These are phyloP conservation scores for Contarinia nasturtii DNA, from an alignment of 1,140 invertebrate genomes.

Conservation along the genomic window DNA sequence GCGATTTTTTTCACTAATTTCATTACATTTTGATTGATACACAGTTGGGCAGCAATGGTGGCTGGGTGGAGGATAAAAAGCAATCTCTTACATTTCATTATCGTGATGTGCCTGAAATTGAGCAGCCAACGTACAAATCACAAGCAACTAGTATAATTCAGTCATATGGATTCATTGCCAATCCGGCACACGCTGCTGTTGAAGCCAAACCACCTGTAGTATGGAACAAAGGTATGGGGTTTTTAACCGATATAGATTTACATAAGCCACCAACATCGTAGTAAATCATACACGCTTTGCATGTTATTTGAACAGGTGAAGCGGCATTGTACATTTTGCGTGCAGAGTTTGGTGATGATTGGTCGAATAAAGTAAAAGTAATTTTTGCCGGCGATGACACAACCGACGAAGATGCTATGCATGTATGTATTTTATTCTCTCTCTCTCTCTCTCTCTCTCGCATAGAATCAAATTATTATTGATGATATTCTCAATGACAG, in stretches of 20 bases:
- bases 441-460: background rate
- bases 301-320: conserved; percentile 28
- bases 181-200: conserved; percentile 60
- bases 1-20: background rate
- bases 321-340: conserved; percentile 77
- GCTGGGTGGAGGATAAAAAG: conserved; percentile 82
- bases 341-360: conserved; percentile 70
- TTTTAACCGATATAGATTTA: conserved; percentile 2
- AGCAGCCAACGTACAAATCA: conserved; percentile 36
- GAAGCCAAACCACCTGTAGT: conserved; percentile 76
- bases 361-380: conserved; percentile 65
- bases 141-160: conserved; percentile 50
- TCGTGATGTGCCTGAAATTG: conserved; percentile 49
- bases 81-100: conserved; percentile 77
- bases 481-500: conserved; percentile 23
- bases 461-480: background rate
- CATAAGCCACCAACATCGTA: background rate
- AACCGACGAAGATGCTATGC: conserved; percentile 81
- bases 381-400: conserved; percentile 79
- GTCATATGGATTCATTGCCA: conserved; percentile 51
- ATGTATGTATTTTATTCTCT: conserved; percentile 29
- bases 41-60: conserved; percentile 59
- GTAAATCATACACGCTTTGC: background rate
- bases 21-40: conserved; percentile 1
- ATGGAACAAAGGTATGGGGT: conserved; percentile 70